These are phyloP conservation scores for Andrena dorsata DNA, from an alignment of 2,888 invertebrate species.

Conservation along the genomic window DNA sequence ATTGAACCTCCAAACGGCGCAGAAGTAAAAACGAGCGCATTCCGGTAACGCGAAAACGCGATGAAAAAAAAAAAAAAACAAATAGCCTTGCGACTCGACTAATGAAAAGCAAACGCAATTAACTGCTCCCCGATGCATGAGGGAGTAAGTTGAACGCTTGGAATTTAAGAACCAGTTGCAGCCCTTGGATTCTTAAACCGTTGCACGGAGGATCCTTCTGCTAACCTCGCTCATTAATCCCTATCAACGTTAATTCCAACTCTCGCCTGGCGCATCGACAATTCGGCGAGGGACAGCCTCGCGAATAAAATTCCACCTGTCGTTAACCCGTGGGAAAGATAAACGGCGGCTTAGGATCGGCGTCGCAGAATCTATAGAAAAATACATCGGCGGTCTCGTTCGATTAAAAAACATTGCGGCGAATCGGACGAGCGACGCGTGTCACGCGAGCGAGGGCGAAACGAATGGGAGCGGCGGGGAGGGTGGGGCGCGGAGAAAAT, in stretches of 20 bases:
- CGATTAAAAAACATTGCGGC: slow-evolving; percentile 15
- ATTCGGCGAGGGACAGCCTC: background rate
- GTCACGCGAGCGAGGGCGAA: slow-evolving; percentile 24
- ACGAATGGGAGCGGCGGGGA: slow-evolving; percentile 6
- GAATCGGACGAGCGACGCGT: background rate
- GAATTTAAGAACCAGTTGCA: slow-evolving; percentile 10
- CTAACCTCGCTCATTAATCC: background rate
- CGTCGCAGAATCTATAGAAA: background rate
- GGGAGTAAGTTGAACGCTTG: slow-evolving; percentile 1
- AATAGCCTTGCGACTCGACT: background rate
- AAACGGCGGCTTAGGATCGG: too few species aligned
- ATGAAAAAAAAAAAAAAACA: too few species aligned
- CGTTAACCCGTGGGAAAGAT: background rate
- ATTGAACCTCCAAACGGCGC: background rate
- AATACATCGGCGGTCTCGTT: background rate
- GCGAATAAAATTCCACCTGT: background rate
- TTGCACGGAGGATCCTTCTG: background rate
- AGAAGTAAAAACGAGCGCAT: background rate
- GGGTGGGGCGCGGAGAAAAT: slow-evolving; percentile 34
- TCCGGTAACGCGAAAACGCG: background rate
- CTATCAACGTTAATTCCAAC: background rate
- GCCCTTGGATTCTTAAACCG: background rate
- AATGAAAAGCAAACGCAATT: slow-evolving; percentile 41
- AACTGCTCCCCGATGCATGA: slow-evolving; percentile 18
- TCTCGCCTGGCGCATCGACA: background rate